phyloP scores from a whole-genome alignment of 2,888 invertebrate species.

The Cephus sareptanus region DNA sequence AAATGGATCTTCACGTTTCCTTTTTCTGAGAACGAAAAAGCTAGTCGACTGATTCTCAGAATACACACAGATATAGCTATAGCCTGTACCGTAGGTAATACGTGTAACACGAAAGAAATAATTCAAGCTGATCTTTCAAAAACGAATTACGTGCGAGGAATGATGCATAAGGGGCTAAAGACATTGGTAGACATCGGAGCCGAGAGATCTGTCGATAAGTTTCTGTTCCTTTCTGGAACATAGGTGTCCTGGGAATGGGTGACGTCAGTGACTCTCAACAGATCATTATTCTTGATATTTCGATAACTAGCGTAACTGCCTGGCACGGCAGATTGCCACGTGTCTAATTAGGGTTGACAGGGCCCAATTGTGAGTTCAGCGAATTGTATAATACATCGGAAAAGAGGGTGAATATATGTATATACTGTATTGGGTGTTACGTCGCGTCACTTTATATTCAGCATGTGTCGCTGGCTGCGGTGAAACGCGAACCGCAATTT shows the following conservation, averaged over 20 bases:
- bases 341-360: neutral
- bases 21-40: neutral
- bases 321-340: neutral
- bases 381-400: neutral
- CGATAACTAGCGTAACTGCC: neutral
- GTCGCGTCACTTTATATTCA: neutral
- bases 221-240: neutral
- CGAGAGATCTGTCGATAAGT: neutral
- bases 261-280: neutral
- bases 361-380: neutral
- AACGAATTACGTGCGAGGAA: neutral
- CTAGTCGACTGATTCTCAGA: neutral
- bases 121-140: neutral
- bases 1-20: neutral
- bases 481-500: neutral
- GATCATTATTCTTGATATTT: neutral
- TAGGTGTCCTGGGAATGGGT: neutral
- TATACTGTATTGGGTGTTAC: neutral
- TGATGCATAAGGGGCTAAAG: neutral
- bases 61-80: neutral
- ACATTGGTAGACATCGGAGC: neutral
- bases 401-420: neutral
- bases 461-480: neutral
- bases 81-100: neutral
- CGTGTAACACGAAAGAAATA: neutral